phyloP scores from a whole-genome alignment of 2,888 invertebrate genomes.

The Cybosia mesomella region DNA sequence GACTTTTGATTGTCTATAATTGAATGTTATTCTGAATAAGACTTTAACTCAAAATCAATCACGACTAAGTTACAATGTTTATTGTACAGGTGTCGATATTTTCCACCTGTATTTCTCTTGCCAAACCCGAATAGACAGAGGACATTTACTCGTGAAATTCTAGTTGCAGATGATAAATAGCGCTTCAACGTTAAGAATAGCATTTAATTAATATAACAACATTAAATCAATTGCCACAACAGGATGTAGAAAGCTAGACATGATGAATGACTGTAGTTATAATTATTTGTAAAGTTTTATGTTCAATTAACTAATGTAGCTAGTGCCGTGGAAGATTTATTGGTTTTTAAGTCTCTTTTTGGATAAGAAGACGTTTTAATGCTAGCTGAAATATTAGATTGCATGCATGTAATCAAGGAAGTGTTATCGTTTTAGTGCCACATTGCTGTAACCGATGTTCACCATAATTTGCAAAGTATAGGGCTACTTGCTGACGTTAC shows the following conservation, averaged over 20 bases:
- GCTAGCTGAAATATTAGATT: not conserved
- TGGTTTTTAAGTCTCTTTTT: not conserved
- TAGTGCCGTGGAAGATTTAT: constrained; percentile 1
- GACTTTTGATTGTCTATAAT: too few species aligned
- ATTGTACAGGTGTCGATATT: too few species aligned
- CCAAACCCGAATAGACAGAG: too few species aligned
- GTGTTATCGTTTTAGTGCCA: too few species aligned
- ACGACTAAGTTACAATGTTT: too few species aligned
- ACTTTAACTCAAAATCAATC: too few species aligned
- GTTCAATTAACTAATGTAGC: constrained; percentile 9
- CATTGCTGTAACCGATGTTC: too few species aligned
- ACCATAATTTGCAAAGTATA: too few species aligned
- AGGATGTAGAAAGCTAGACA: constrained; percentile 50
- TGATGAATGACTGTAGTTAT: constrained; percentile 37
- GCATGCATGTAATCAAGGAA: too few species aligned
- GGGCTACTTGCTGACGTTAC: too few species aligned
- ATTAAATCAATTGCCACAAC: constrained; percentile 43
- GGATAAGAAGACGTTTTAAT: not conserved
- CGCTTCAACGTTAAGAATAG: constrained; percentile 40
- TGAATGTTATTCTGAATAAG: too few species aligned
- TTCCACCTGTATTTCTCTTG: too few species aligned
- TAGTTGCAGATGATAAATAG: constrained; percentile 40
- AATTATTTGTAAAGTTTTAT: constrained; percentile 33
- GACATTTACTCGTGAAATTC: not conserved
- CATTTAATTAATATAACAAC: constrained; percentile 46